These are phyloP conservation scores for Lipotes vexillifer DNA, from an alignment of 2,113 vertebrate species.

Conservation along the genomic window DNA sequence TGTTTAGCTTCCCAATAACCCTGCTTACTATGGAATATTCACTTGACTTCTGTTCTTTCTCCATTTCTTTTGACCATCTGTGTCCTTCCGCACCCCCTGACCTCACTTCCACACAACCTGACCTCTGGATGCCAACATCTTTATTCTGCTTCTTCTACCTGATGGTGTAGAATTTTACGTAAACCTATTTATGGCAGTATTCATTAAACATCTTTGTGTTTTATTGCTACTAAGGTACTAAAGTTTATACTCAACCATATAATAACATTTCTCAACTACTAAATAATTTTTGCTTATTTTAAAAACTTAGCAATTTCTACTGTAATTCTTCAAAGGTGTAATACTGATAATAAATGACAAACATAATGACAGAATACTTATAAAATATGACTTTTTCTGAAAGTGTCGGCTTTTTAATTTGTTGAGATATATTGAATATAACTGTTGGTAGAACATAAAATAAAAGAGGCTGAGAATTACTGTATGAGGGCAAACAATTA, in stretches of 20 bases:
- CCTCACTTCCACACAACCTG: neutral
- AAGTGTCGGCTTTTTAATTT: slow-evolving; percentile 8
- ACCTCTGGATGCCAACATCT: neutral
- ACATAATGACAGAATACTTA: neutral
- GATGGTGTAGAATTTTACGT: slow-evolving; percentile 6
- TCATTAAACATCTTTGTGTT: neutral
- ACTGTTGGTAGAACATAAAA: neutral
- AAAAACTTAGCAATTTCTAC: slow-evolving; percentile 7
- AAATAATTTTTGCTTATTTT: slow-evolving; percentile 39
- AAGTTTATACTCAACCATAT: neutral
- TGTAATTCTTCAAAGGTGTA: neutral
- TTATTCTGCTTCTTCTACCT: neutral
- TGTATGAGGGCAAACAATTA: neutral
- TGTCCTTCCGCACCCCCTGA: neutral
- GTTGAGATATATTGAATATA: neutral
- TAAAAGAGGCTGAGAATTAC: neutral
- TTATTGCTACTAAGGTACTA: slow-evolving; percentile 26
- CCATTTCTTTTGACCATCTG: neutral
- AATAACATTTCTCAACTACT: neutral
- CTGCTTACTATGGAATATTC: neutral
- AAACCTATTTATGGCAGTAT: neutral
- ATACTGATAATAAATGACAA: neutral
- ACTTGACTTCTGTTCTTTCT: neutral
- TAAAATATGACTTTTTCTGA: neutral
- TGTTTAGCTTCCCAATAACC: neutral